These are phyloP conservation scores for Aselliscus stoliczkanus DNA, from an alignment of 2,797 vertebrate species.

Conservation along the genomic window DNA sequence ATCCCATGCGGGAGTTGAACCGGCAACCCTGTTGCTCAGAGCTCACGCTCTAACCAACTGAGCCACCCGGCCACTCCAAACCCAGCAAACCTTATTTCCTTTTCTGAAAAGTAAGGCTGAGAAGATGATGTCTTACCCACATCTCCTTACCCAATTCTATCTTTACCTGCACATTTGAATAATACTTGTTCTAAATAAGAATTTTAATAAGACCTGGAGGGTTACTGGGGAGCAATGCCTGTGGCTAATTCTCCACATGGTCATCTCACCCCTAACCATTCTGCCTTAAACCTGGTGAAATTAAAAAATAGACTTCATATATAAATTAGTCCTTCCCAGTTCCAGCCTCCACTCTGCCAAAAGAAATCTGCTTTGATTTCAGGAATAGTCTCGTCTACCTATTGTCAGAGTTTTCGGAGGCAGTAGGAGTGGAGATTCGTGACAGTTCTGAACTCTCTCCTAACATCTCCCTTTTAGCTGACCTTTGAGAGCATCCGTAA, in stretches of 20 bases:
- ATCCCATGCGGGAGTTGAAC: no score
- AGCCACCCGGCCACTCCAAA: no score
- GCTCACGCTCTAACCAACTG: no score
- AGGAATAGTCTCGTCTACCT: not conserved
- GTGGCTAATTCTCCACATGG: not conserved
- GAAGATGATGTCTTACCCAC: not conserved
- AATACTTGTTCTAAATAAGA: not conserved
- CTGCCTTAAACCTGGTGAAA: not conserved
- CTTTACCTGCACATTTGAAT: not conserved
- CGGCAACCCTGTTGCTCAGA: no score
- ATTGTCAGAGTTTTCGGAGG: not conserved
- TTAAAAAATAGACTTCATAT: not conserved
- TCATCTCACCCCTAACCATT: not conserved
- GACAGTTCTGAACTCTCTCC: not conserved
- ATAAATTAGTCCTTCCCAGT: not conserved
- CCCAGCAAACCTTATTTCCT: slow-evolving; percentile 19
- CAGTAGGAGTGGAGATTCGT: not conserved
- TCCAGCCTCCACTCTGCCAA: not conserved
- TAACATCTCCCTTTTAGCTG: not conserved
- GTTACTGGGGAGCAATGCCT: fast-evolving
- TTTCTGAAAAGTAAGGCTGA: not conserved
- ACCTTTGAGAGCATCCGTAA: not conserved
- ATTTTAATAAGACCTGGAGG: not conserved
- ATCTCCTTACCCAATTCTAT: not conserved
- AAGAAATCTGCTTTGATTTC: not conserved